phyloP scores from a whole-genome alignment of 2,797 vertebrate species.

The Premnoplex brunnescens region DNA sequence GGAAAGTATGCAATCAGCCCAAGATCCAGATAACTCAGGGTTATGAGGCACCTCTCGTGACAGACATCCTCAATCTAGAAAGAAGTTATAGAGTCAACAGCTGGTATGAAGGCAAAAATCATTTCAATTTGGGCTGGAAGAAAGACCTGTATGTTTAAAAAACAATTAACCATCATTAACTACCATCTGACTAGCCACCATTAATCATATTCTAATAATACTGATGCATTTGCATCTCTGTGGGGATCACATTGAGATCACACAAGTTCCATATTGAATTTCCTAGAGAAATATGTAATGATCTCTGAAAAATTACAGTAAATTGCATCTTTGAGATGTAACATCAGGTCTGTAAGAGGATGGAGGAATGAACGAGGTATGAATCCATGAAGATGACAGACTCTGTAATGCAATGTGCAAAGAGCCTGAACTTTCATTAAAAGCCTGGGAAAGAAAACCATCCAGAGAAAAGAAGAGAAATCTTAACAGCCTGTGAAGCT shows the following conservation, averaged over 20 bases:
- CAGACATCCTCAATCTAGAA: neutral
- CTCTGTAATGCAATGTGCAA: neutral
- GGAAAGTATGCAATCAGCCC: neutral
- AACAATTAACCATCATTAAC: neutral
- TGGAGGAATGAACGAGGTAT: neutral
- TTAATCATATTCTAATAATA: neutral
- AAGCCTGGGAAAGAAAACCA: neutral
- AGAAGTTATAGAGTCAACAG: neutral
- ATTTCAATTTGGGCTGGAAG: neutral
- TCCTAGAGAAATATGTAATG: neutral
- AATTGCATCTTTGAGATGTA: neutral
- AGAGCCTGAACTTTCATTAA: neutral
- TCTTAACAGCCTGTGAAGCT: neutral
- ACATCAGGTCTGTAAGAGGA: neutral
- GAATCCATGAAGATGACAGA: neutral
- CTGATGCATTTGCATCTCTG: neutral
- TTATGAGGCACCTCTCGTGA: neutral
- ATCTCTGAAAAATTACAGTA: neutral
- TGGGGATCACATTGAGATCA: neutral
- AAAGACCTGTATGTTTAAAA: neutral
- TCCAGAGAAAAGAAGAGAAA: neutral
- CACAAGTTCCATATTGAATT: neutral
- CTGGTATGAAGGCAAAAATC: neutral
- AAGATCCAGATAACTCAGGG: neutral
- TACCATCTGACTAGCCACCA: neutral